These are phyloP conservation scores for Semnornis frantzii DNA, from an alignment of 2,113 vertebrate genomes.

Conservation along the genomic window DNA sequence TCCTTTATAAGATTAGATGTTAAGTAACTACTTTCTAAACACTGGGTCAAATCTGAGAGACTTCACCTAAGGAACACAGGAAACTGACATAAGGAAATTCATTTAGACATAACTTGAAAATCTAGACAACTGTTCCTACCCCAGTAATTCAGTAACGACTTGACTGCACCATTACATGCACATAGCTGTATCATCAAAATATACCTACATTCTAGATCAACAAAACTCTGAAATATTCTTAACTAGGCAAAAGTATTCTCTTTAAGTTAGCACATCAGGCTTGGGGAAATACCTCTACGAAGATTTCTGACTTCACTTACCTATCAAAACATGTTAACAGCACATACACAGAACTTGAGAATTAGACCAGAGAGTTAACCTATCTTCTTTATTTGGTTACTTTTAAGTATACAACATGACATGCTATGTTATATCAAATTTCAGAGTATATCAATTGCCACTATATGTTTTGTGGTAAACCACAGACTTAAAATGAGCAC, in stretches of 20 bases:
- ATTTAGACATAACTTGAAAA: neutral
- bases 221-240: neutral
- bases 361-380: fast-evolving
- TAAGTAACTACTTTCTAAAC: neutral
- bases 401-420: fast-evolving
- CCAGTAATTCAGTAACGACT: neutral
- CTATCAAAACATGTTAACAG: fast-evolving
- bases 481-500: neutral
- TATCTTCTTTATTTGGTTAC: neutral
- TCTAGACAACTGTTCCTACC: neutral
- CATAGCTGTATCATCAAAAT: neutral
- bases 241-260: neutral
- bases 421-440: neutral
- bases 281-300: neutral
- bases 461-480: fast-evolving
- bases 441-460: no score
- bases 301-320: neutral
- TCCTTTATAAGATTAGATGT: no score
- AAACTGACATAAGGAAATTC: neutral
- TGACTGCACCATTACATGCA: neutral
- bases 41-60: neutral
- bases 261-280: neutral
- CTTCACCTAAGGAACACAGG: neutral
- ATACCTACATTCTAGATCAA: fast-evolving
- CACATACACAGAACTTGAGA: fast-evolving